Conservation (phyloP, 1,140 invertebrate species). For the Drosophila trapezifrons region DNA sequence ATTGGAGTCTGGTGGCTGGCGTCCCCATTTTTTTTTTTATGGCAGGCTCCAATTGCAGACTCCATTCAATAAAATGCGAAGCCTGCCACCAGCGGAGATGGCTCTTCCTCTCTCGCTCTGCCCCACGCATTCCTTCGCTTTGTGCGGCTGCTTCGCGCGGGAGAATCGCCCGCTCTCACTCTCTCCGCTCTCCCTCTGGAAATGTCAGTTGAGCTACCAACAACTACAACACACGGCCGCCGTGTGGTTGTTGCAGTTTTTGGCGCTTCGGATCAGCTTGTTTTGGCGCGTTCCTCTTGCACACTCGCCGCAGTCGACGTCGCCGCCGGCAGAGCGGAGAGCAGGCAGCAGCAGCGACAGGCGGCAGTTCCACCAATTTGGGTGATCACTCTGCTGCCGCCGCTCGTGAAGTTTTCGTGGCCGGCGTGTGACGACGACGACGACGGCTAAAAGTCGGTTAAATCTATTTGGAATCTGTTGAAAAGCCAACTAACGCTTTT, state of each 20-base stretch:
- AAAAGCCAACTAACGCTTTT: slow-evolving; percentile 28
- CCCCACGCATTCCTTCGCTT: slow-evolving; percentile 34
- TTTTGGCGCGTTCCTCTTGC: slow-evolving; percentile 69
- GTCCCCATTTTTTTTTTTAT: slow-evolving; percentile 18
- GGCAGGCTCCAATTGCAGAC: slow-evolving; percentile 45
- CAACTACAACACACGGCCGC: slow-evolving; percentile 37
- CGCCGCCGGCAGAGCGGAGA: slow-evolving; percentile 18
- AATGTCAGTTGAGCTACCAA: slow-evolving; percentile 61
- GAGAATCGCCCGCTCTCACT: slow-evolving; percentile 34
- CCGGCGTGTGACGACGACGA: slow-evolving; percentile 67
- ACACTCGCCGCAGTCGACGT: slow-evolving; percentile 48
- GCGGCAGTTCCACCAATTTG: slow-evolving; percentile 50
- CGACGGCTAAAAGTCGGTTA: slow-evolving; percentile 44
- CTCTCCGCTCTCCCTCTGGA: slow-evolving; percentile 23
- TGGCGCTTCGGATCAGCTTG: slow-evolving; percentile 62
- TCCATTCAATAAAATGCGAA: slow-evolving; percentile 57
- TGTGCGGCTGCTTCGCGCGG: slow-evolving; percentile 54
- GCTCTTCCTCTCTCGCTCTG: slow-evolving; percentile 16
- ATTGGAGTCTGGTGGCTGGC: slow-evolving; percentile 26
- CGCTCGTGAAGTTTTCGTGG: slow-evolving; percentile 69
- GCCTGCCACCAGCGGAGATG: slow-evolving; percentile 46
- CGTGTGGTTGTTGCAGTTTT: slow-evolving; percentile 72
- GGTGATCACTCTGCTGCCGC: slow-evolving; percentile 54
- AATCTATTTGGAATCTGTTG: slow-evolving; percentile 27
- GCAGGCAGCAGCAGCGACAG: slow-evolving; percentile 18